phyloP scores from a whole-genome alignment of 35 echinoderm and acorn worm species.

The Diadema setosum region DNA sequence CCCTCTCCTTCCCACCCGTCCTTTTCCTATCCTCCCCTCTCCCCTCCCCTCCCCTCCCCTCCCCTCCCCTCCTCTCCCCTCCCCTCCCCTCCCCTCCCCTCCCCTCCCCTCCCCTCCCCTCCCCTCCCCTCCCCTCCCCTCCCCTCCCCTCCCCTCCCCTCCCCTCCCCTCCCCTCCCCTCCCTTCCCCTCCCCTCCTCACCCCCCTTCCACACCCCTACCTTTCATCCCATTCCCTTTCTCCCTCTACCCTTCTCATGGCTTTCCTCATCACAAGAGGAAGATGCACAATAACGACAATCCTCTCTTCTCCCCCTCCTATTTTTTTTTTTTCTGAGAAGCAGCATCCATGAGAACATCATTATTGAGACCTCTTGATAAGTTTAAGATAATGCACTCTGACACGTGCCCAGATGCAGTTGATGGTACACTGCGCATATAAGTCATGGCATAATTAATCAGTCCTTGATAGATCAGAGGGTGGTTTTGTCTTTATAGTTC shows the following conservation, averaged over 20 bases:
- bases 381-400: too few species aligned
- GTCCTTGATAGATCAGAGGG: too few species aligned
- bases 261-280: background rate
- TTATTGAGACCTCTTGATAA: too few species aligned
- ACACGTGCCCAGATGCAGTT: too few species aligned
- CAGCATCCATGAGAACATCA: too few species aligned
- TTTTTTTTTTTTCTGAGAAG: background rate
- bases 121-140: background rate
- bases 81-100: background rate
- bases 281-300: background rate
- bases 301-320: background rate
- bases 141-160: background rate
- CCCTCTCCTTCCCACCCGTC: background rate
- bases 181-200: background rate
- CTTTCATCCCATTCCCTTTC: background rate
- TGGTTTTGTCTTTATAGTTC: too few species aligned
- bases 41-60: background rate
- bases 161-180: background rate
- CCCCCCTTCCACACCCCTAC: background rate
- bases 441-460: too few species aligned
- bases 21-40: background rate
- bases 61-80: background rate
- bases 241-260: background rate
- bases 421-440: too few species aligned
- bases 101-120: background rate